phyloP scores from a whole-genome alignment of 2,888 invertebrate genomes.

The Leucophora obtusa region DNA sequence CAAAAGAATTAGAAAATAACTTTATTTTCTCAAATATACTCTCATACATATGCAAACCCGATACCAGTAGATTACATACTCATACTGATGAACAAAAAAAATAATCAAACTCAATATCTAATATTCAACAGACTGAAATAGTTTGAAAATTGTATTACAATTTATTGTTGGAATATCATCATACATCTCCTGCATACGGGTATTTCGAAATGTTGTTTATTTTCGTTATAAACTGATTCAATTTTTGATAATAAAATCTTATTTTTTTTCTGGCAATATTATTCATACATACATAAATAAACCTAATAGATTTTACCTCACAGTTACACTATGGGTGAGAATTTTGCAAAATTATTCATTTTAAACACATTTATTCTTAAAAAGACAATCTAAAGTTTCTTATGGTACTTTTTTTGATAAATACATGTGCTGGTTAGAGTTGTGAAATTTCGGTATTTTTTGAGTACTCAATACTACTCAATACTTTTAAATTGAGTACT shows the following conservation, averaged over 20 bases:
- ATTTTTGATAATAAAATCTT: constrained; percentile 61
- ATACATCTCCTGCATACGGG: constrained; percentile 22
- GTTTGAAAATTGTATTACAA: constrained; percentile 55
- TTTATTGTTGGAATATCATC: constrained; percentile 55
- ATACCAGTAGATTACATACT: neutral
- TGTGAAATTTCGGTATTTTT: too few relatives aligned
- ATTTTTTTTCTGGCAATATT: neutral
- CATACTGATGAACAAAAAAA: neutral
- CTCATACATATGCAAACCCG: neutral
- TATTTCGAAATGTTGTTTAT: constrained; percentile 47
- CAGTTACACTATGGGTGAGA: neutral
- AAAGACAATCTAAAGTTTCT: too few relatives aligned
- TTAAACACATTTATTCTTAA: too few relatives aligned
- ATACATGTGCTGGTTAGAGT: too few relatives aligned
- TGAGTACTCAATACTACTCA: too few relatives aligned
- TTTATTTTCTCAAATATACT: neutral
- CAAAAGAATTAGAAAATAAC: constrained; percentile 16
- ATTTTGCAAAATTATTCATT: too few relatives aligned
- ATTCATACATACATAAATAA: constrained; percentile 55
- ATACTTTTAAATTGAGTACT: too few relatives aligned
- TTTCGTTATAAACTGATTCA: constrained; percentile 58
- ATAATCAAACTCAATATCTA: constrained; percentile 26
- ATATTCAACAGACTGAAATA: constrained; percentile 59
- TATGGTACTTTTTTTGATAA: too few relatives aligned
- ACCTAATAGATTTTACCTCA: constrained; percentile 43